Base-by-base conservation (phyloP, 2,113 vertebrate genomes). In the Gila orcuttii region DNA sequence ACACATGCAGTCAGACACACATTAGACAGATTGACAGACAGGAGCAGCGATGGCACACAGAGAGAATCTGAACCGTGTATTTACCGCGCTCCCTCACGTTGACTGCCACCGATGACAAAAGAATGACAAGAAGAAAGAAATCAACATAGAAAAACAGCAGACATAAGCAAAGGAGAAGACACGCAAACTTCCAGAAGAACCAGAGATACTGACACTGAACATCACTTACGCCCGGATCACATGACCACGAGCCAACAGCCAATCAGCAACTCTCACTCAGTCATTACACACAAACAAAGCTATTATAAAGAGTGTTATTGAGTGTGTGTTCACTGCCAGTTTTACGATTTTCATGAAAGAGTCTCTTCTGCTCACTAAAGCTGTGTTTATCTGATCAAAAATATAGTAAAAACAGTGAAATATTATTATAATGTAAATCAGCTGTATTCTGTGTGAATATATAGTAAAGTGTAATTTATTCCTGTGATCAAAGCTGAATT, bases 21-120 rank as follows among this genome's bases (percentile, higher is more conserved):
- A 92, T 89, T 84, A 88, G 68, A 75, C 73, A 50, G 85, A 90
- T 79, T 86, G 50, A 84, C 64, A 88, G 79, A 77, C 45, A 77
- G 47, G 75, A 69, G 66, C 66, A 66, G 79, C 59, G 82, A 87
- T 75, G 81, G 59, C 36, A 69, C 76, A 90, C 91, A 90, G 94
- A 91, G 91, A 95, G 92, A 93, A 95, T 95, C 94, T 94, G 92
- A 95, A 93, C 94, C 93, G 85, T 94, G 95, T 96, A 96, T 96
- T 96, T 97, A 99, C 98, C 98, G 94, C 96, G 96, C 95, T 99
- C 98, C 94, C 98, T 98, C 94, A 99, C 96, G 96, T 99, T 99
- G 95, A 99, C 98, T 99, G 97, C 95, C 91, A 95, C 94, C 94
- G 94, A 95, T 94, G 95, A 94, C 91, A 94, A 94, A 88, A 93